phyloP scores from a whole-genome alignment of 2,113 vertebrate species.

The Corythaixoides concolor region DNA sequence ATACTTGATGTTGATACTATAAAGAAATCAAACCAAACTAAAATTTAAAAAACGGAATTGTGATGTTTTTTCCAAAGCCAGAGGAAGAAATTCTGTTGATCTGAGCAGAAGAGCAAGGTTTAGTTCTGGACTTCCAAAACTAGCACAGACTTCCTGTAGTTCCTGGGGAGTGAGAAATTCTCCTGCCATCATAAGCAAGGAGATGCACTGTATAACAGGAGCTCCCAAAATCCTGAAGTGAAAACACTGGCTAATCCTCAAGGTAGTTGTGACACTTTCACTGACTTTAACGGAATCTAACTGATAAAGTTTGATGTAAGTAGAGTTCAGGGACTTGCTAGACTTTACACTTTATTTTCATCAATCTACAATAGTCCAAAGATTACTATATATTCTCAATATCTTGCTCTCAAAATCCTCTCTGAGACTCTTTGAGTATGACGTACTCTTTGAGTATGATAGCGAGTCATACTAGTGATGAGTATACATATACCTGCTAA shows the following conservation, averaged over 20 bases:
- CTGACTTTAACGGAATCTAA: not conserved
- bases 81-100: not conserved
- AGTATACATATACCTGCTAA: accelerated
- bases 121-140: not conserved
- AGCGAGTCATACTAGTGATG: accelerated
- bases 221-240: not conserved
- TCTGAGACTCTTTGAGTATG: no score
- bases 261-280: not conserved
- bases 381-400: not conserved
- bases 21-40: not conserved
- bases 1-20: not conserved
- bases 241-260: not conserved
- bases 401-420: not conserved
- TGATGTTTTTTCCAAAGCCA: not conserved
- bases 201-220: accelerated
- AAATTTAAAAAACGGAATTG: not conserved
- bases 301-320: not conserved
- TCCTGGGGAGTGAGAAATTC: not conserved
- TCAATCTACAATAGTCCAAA: not conserved
- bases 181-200: not conserved
- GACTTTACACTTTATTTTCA: not conserved
- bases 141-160: not conserved
- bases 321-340: not conserved
- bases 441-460: no score
- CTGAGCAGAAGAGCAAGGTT: not conserved